Percentiles rank a stretch among this genome's conserved stretches.
phyloP scores from a whole-genome alignment of 2,888 invertebrate genomes.

The Amphimallon solstitiale region DNA sequence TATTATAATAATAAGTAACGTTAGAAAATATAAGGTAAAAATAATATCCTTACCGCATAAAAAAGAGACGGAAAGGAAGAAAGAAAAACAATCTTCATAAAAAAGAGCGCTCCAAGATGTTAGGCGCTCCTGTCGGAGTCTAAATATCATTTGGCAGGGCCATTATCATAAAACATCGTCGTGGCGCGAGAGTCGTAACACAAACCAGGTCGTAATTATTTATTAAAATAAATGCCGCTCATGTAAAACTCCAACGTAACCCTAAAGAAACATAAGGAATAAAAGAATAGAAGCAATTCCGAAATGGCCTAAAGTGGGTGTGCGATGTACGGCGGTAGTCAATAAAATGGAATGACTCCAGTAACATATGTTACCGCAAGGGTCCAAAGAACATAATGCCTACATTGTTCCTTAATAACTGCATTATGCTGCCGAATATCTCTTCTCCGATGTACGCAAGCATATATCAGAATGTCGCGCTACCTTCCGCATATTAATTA shows the following conservation, averaged over 20 bases:
- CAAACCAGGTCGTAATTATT: slow-evolving; percentile 42
- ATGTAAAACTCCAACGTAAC: slow-evolving; percentile 43
- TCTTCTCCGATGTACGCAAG: too few relatives aligned
- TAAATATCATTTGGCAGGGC: slow-evolving; percentile 32
- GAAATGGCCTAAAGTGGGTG: slow-evolving; percentile 31
- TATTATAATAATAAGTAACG: too few relatives aligned
- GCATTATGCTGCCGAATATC: too few relatives aligned
- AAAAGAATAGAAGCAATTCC: slow-evolving; percentile 26
- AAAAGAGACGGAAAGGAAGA: background rate
- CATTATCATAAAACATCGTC: slow-evolving; percentile 33
- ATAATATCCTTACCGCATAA: slow-evolving; percentile 24
- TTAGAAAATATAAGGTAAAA: background rate
- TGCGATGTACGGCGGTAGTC: slow-evolving; percentile 30
- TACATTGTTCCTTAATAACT: too few relatives aligned
- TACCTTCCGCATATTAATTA: too few relatives aligned
- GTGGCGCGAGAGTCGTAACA: slow-evolving; percentile 19
- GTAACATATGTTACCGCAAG: too few relatives aligned
- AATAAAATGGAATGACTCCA: slow-evolving; percentile 20
- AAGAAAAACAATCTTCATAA: slow-evolving; percentile 29
- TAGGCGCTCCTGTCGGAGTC: slow-evolving; percentile 10
- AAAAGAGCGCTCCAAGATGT: background rate
- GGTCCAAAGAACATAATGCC: too few relatives aligned
- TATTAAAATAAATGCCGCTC: slow-evolving; percentile 47
- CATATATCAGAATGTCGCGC: too few relatives aligned
- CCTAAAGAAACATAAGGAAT: slow-evolving; percentile 43